These are phyloP conservation scores for Seira sanloemensis DNA, from an alignment of 2,888 invertebrate genomes.

Conservation along the genomic window DNA sequence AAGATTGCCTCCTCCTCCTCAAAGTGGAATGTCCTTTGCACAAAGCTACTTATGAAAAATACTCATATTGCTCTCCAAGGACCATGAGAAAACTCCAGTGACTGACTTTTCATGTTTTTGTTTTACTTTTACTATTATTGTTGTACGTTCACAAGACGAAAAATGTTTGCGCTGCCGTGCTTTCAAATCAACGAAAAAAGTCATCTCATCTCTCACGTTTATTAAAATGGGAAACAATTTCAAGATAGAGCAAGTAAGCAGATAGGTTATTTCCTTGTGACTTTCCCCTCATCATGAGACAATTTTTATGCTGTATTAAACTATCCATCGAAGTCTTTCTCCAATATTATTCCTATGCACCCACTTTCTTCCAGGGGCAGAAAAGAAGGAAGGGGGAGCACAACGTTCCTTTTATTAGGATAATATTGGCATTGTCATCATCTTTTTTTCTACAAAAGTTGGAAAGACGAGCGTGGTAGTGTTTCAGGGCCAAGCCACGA, in stretches of 20 bases:
- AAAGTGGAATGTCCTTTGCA: background rate
- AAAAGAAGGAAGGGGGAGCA: constrained; percentile 1
- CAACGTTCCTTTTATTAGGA: background rate
- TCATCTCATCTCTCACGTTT: constrained; percentile 3
- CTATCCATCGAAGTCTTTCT: constrained; percentile 20
- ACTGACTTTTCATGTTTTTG: constrained; percentile 17
- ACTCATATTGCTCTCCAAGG: constrained; percentile 43
- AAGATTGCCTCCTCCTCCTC: background rate
- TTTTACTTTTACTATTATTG: constrained; percentile 17
- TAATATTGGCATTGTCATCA: constrained; percentile 46
- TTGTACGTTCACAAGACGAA: constrained; percentile 22
- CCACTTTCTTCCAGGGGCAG: background rate
- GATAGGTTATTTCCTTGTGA: background rate
- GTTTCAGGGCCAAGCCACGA: background rate
- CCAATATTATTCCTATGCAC: background rate
- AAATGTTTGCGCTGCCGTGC: background rate
- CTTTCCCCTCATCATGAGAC: background rate
- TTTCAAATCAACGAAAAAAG: background rate
- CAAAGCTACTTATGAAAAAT: constrained; percentile 34
- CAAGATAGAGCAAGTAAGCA: background rate
- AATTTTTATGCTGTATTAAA: constrained; percentile 24
- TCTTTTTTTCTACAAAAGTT: background rate
- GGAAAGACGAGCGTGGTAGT: no score
- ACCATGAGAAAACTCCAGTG: background rate
- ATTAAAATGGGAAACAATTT: background rate